Evolutionary conservation across 2,888 invertebrate species (phyloP).

Genomic region (Branchellion lobata): DNA sequence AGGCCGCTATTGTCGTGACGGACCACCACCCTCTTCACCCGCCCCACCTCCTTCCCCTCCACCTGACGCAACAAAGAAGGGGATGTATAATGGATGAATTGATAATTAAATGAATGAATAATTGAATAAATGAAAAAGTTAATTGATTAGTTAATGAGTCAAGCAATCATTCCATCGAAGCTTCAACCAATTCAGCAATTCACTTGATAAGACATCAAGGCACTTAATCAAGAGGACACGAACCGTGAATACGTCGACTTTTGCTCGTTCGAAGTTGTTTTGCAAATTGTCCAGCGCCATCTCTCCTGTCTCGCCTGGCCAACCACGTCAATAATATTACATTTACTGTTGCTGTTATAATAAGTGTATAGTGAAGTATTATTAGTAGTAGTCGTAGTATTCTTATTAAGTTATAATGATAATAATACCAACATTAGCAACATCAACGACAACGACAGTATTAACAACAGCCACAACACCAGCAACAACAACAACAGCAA

Average conservation of each 20-base stretch:
- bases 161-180: no score
- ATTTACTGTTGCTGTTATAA: slow-evolving; percentile 56
- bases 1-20: not conserved
- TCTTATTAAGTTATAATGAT: not conserved
- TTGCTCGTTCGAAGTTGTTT: slow-evolving; percentile 60
- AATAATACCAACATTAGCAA: not conserved
- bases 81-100: no score
- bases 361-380: not conserved
- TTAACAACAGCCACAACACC: not conserved
- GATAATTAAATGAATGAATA: no score
- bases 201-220: no score
- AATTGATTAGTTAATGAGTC: no score
- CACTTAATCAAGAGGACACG: no score
- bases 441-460: not conserved
- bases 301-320: slow-evolving; percentile 51
- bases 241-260: slow-evolving; percentile 60
- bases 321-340: slow-evolving; percentile 37
- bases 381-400: not conserved
- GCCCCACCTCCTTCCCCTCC: not conserved
- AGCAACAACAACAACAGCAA: not conserved
- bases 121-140: no score
- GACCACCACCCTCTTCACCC: not conserved
- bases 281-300: slow-evolving; percentile 58
- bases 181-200: no score
- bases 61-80: no score